phyloP scores from a whole-genome alignment of 2,797 vertebrate species.

The Vespertilio murinus region DNA sequence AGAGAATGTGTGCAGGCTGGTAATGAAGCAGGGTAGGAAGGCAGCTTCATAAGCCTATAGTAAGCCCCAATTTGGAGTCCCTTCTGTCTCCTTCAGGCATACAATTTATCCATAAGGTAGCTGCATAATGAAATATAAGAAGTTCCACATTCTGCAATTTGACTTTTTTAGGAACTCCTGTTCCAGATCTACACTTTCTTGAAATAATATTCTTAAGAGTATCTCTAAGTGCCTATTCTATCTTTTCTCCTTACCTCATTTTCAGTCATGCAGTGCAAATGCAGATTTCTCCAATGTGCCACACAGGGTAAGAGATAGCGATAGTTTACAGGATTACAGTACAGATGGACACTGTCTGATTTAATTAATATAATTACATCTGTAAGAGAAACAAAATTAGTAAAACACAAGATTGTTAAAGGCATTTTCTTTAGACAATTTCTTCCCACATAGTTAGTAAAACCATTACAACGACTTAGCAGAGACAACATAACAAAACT shows the following conservation, averaged over 20 bases:
- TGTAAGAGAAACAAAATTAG: slow-evolving; percentile 78
- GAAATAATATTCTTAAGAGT: not conserved
- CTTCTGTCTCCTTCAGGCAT: not conserved
- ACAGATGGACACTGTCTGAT: slow-evolving; percentile 94
- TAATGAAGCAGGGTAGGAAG: not conserved
- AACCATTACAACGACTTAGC: slow-evolving; percentile 21
- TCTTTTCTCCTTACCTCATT: slow-evolving; percentile 88
- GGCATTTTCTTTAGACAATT: slow-evolving; percentile 42
- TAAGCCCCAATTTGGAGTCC: not conserved
- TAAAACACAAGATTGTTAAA: slow-evolving; percentile 52
- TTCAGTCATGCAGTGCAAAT: slow-evolving; percentile 96
- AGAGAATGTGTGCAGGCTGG: not conserved
- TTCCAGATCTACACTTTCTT: not conserved
- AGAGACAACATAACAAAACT: slow-evolving; percentile 40
- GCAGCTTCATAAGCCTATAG: not conserved
- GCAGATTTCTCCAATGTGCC: slow-evolving; percentile 96
- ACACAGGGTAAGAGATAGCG: slow-evolving; percentile 92
- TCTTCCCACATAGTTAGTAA: slow-evolving; percentile 25
- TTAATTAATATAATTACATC: slow-evolving; percentile 97
- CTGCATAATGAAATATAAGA: not conserved
- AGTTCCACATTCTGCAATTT: not conserved
- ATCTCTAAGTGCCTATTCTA: not conserved
- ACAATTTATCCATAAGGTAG: not conserved
- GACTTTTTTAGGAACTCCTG: not conserved
- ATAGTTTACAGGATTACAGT: slow-evolving; percentile 98